Base-by-base conservation (phyloP, 2,888 invertebrate species). In the Carabus problematicus region DNA sequence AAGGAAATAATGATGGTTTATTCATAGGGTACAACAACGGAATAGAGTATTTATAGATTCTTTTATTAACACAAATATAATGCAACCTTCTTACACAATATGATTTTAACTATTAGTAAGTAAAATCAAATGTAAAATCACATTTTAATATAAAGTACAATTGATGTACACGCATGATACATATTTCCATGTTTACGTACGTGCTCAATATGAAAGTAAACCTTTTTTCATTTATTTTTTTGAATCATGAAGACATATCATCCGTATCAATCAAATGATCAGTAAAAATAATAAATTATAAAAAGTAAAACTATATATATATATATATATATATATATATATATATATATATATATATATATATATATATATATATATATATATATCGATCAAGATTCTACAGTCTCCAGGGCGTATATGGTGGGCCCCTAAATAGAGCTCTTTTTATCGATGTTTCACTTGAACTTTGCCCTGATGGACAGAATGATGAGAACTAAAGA, bases 21-120 rank as follows among this genome's bases (percentile, higher is more conserved):
- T n/a, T n/a, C n/a, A n/a, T n/a, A n/a, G n/a, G n/a, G n/a, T n/a
- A n/a, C n/a, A n/a, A n/a, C n/a, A n/a, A n/a, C n/a, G n/a, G n/a
- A 55, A 55, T 18, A 19, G 19, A 29, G 58, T 58, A 60, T 67
- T 67, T 58, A 67, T 67, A 67, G 59, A 67, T 72, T 63, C 49
- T 74, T 76, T 76, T 75, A 74, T 74, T 76, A 77, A 77, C 76
- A 77, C 77, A 76, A 75, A 77, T 74, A 76, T 74, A 75, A 76
- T 75, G 75, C 75, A 76, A 76, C 75, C 74, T n/a, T 67, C 67
- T 67, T 75, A 76, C 75, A 76, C 73, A 75, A 74, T 71, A 74
- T 76, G 67, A 67, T 67, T 67, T 67, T 67, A 67, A 67, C 67
- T 67, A 67, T 67, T 47, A 60, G 67, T 67, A 67, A 67, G 67